Evolutionary conservation across 2,797 vertebrate species (phyloP).

Genomic region (Neomorphus geoffroyi): DNA sequence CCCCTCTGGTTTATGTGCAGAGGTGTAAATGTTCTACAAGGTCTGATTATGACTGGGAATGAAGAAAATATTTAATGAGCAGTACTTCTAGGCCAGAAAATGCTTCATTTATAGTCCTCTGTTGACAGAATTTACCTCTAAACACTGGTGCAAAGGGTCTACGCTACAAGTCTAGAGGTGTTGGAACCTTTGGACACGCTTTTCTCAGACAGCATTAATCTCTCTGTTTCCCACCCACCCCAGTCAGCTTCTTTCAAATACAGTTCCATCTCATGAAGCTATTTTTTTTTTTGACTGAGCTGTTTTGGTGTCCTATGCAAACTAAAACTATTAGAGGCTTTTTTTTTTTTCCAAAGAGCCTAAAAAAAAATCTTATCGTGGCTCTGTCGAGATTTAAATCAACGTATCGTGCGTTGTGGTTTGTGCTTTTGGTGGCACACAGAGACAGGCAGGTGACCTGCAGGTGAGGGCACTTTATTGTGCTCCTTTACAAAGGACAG

Average conservation of each 20-base stretch:
- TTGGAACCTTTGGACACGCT: not conserved
- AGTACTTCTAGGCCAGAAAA: not conserved
- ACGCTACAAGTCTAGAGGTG: not conserved
- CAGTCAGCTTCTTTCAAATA: not conserved
- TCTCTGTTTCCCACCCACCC: not conserved
- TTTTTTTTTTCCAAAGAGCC: not conserved
- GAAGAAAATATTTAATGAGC: not conserved
- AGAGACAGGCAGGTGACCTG: not conserved
- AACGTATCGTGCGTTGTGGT: rapidly evolving
- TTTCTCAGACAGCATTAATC: not conserved
- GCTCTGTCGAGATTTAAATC: not conserved
- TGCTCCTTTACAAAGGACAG: not conserved
- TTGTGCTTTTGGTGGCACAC: not conserved
- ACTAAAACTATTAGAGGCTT: not conserved
- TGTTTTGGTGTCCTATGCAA: not conserved
- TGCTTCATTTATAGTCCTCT: not conserved
- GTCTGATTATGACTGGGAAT: not conserved
- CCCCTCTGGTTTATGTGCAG: not conserved
- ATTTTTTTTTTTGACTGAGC: not conserved
- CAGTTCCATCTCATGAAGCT: not conserved
- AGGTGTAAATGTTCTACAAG: not conserved
- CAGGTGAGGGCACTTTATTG: not conserved
- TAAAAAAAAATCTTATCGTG: not conserved
- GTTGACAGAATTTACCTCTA: not conserved
- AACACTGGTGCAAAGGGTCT: not conserved